Evolutionary conservation across 2,797 vertebrate species (phyloP).

Genomic region (Myoxocephalus aenaeus): DNA sequence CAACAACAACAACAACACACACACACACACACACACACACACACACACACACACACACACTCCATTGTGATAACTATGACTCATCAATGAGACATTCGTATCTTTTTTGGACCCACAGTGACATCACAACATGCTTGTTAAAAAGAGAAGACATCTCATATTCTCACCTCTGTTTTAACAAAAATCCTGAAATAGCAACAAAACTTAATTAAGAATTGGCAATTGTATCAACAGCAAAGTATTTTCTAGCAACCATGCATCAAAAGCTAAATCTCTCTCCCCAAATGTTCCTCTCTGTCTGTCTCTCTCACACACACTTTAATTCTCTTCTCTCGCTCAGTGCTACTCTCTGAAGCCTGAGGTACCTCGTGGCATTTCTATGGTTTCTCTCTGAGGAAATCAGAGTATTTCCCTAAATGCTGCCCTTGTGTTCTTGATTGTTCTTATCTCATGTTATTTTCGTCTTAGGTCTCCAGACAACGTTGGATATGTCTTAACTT

Average conservation of each 20-base stretch:
- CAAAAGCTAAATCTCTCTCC: constrained; percentile 8
- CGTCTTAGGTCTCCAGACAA: constrained; percentile 3
- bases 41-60: neutral
- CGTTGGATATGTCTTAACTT: neutral
- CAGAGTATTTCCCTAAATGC: constrained; percentile 33
- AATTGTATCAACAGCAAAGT: constrained; percentile 24
- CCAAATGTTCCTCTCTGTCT: constrained; percentile 20
- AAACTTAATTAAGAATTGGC: constrained; percentile 35
- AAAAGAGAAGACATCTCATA: constrained; percentile 18
- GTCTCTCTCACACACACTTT: constrained; percentile 1
- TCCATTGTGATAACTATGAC: constrained; percentile 42
- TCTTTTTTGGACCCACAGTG: constrained; percentile 43
- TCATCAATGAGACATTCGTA: constrained; percentile 44
- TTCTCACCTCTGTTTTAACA: constrained; percentile 45
- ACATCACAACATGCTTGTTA: constrained; percentile 31
- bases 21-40: neutral
- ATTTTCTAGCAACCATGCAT: constrained; percentile 21
- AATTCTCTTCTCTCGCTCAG: constrained; percentile 3
- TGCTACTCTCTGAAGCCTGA: constrained; percentile 43
- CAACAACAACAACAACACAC: neutral
- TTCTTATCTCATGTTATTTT: constrained; percentile 49
- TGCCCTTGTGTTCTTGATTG: constrained; percentile 59
- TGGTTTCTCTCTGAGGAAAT: constrained; percentile 57
- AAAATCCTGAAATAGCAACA: constrained; percentile 42
- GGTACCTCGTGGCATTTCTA: constrained; percentile 72